These are phyloP conservation scores for Scaptomyza hsui DNA, from an alignment of 1,140 invertebrate genomes.

Conservation along the genomic window DNA sequence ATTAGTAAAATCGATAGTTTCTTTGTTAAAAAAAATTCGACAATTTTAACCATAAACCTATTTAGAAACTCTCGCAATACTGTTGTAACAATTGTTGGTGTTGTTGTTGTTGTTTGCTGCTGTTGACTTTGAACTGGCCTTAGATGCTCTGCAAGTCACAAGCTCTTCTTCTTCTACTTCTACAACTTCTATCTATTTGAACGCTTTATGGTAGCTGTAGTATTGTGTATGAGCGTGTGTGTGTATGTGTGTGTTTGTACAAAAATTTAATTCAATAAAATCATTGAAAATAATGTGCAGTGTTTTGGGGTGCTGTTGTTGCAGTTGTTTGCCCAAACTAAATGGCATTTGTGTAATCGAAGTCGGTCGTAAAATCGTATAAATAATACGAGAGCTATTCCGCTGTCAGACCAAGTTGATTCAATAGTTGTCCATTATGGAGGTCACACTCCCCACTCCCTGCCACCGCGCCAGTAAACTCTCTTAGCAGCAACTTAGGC, in stretches of 20 bases:
- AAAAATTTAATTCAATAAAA: conserved; percentile 57
- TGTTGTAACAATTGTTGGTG: conserved; percentile 6
- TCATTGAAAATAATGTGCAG: conserved; percentile 35
- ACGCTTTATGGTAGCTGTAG: neutral
- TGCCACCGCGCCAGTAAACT: neutral
- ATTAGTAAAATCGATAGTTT: no score
- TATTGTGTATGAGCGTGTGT: neutral
- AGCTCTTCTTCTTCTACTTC: neutral
- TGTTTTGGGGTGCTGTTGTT: conserved; percentile 2
- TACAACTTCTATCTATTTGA: neutral
- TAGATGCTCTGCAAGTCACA: neutral
- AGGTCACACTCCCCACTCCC: neutral
- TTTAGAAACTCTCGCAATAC: neutral
- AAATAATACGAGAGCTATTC: conserved; percentile 16
- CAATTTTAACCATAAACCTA: neutral
- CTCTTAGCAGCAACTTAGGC: neutral
- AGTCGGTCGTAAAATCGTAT: conserved; percentile 3
- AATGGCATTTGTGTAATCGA: conserved; percentile 24
- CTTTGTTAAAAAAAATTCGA: no score
- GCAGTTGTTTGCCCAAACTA: neutral
- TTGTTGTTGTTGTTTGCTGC: conserved; percentile 10
- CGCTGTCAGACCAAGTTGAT: neutral
- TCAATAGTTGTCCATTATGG: neutral
- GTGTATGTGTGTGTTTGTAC: neutral
- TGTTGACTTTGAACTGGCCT: conserved; percentile 19